phyloP scores from a whole-genome alignment of 2,797 vertebrate genomes.

The Lindbergichthys nudifrons region DNA sequence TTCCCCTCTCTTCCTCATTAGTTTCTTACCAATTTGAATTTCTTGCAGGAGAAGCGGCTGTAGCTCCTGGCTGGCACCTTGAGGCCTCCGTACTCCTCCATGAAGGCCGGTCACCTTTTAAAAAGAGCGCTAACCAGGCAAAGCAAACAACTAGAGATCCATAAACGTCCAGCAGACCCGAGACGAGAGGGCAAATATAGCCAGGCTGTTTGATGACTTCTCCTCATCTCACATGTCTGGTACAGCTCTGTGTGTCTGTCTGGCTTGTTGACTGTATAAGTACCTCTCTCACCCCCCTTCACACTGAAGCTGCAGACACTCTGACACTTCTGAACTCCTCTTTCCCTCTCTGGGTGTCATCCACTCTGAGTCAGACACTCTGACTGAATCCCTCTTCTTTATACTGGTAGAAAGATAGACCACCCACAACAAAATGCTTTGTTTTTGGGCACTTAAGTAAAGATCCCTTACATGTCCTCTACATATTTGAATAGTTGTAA shows the following conservation, averaged over 20 bases:
- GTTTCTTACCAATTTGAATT: constrained; percentile 91
- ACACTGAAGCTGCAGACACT: constrained; percentile 39
- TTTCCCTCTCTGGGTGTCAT: constrained; percentile 48
- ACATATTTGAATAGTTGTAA: too few species aligned
- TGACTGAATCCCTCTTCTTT: constrained; percentile 56
- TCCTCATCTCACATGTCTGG: constrained; percentile 32
- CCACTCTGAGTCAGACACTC: constrained; percentile 57
- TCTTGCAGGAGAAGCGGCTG: constrained; percentile 88
- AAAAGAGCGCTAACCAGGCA: not conserved
- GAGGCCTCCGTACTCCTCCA: constrained; percentile 82
- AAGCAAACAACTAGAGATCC: constrained; percentile 23
- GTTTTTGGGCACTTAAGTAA: too few species aligned
- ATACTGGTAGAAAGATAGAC: constrained; percentile 10
- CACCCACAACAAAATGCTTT: not conserved
- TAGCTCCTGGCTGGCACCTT: constrained; percentile 85
- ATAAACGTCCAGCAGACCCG: constrained; percentile 21
- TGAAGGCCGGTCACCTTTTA: constrained; percentile 54
- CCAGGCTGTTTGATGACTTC: constrained; percentile 50
- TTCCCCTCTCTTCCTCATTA: not conserved
- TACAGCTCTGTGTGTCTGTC: constrained; percentile 12
- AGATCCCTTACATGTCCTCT: too few species aligned
- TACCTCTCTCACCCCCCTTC: constrained; percentile 36
- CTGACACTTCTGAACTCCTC: constrained; percentile 33
- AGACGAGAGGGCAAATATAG: constrained; percentile 85
- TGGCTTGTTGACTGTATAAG: constrained; percentile 13